Evolutionary conservation across 2,797 vertebrate species (phyloP).

Genomic region (Ctenosaura bakeri): DNA sequence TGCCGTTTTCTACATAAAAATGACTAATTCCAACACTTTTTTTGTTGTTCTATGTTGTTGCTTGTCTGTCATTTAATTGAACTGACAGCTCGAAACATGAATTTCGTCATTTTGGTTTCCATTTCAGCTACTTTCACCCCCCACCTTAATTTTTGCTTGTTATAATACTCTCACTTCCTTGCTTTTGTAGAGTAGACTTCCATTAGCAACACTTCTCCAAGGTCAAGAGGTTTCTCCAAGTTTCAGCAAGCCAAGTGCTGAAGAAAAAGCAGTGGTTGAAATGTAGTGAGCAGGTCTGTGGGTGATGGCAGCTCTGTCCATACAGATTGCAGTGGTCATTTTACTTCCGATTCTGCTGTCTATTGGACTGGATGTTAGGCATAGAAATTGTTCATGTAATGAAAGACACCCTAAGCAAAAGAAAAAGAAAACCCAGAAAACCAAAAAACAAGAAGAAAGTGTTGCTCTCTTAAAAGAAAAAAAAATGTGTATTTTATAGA

Average conservation of each 20-base stretch:
- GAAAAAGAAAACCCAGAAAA: constrained; percentile 27
- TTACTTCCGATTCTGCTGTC: constrained; percentile 51
- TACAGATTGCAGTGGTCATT: not conserved
- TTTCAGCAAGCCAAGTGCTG: not conserved
- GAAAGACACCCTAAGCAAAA: constrained; percentile 49
- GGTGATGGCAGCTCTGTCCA: constrained; percentile 5
- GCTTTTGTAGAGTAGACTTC: not conserved
- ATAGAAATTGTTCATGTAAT: constrained; percentile 59
- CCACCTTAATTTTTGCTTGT: not conserved
- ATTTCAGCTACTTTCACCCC: not conserved
- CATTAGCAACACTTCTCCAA: not conserved
- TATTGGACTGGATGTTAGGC: constrained; percentile 67
- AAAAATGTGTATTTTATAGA: no score
- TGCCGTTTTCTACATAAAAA: not conserved
- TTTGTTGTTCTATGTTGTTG: not conserved
- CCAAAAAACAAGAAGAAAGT: not conserved
- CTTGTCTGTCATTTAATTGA: not conserved
- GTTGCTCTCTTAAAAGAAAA: constrained; percentile 44
- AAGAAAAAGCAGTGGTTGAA: not conserved
- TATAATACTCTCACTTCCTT: not conserved
- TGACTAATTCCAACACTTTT: not conserved
- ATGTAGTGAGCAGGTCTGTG: no score
- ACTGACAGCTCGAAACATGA: not conserved
- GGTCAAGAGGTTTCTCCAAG: no score
- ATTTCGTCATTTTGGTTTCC: not conserved